A percentile compares a stretch with the other conserved stretches of the same genome.
Conservation (phyloP, 2,113 vertebrate genomes). For the Eonycteris spelaea region DNA sequence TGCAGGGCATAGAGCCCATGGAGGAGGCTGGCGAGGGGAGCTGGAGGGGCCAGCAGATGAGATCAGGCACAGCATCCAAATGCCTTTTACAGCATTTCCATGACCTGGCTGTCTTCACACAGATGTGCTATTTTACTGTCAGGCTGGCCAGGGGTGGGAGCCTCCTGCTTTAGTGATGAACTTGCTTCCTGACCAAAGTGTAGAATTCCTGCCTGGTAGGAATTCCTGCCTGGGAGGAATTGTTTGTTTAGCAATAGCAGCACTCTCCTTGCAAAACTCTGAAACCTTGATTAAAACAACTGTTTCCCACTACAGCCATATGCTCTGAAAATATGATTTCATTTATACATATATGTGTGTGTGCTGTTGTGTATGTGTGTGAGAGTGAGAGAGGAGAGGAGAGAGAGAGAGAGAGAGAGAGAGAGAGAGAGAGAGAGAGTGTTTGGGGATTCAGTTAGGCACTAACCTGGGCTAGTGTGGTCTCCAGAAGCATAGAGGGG, state of each 20-base stretch:
- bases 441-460: background rate
- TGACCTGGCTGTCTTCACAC: background rate
- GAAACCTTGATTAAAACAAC: background rate
- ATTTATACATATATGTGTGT: no score
- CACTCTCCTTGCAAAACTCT: background rate
- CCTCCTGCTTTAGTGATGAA: background rate
- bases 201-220: background rate
- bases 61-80: background rate
- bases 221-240: background rate
- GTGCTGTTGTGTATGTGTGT: no score
- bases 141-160: rapidly evolving
- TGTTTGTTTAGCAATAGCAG: background rate
- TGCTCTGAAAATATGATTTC: background rate
- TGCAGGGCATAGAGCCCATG: background rate
- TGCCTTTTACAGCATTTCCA: background rate
- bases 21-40: background rate
- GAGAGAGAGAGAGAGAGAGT: no score
- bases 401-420: no score
- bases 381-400: no score
- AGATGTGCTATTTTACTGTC: background rate
- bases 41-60: background rate
- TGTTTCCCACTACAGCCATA: background rate
- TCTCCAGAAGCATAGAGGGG: background rate
- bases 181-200: background rate
- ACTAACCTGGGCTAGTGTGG: background rate